A percentile compares a stretch with the other conserved stretches of the same genome.
phyloP scores from a whole-genome alignment of 2,888 invertebrate genomes.

The Deroplatys truncata region DNA sequence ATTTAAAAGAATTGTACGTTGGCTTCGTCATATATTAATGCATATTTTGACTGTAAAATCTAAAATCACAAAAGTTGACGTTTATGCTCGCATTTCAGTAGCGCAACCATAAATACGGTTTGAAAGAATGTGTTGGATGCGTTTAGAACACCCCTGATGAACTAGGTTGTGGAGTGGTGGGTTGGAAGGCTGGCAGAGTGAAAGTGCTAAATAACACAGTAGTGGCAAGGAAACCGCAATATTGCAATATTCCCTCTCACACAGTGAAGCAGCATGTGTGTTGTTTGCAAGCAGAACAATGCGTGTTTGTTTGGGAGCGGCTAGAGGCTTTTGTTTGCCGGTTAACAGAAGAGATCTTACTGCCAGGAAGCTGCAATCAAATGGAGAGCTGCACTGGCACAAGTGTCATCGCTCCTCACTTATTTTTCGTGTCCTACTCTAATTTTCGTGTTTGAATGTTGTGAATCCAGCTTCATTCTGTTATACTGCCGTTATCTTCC shows the following conservation, averaged over 20 bases:
- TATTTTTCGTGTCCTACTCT: too few species aligned
- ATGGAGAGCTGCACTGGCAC: not conserved
- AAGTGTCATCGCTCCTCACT: not conserved
- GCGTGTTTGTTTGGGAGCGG: not conserved
- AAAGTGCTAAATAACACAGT: not conserved
- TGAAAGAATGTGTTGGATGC: too few species aligned
- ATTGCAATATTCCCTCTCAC: not conserved
- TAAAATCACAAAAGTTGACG: too few species aligned
- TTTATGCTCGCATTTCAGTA: too few species aligned
- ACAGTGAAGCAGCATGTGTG: not conserved
- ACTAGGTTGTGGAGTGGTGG: not conserved
- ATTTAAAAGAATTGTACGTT: too few species aligned
- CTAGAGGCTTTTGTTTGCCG: not conserved
- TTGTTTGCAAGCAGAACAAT: not conserved
- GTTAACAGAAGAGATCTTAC: not conserved
- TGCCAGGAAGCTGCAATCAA: not conserved
- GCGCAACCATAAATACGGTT: too few species aligned
- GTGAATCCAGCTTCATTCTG: too few species aligned
- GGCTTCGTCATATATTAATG: too few species aligned
- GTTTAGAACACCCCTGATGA: too few species aligned
- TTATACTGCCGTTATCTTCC: too few species aligned
- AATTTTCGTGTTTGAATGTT: too few species aligned
- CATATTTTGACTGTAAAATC: too few species aligned
- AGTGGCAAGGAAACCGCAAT: not conserved
- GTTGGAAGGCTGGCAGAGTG: not conserved